Evolutionary conservation across 2,797 vertebrate genomes (phyloP), one percentile per base, ranked within the genome.

Genomic region (Anas acuta): DNA sequence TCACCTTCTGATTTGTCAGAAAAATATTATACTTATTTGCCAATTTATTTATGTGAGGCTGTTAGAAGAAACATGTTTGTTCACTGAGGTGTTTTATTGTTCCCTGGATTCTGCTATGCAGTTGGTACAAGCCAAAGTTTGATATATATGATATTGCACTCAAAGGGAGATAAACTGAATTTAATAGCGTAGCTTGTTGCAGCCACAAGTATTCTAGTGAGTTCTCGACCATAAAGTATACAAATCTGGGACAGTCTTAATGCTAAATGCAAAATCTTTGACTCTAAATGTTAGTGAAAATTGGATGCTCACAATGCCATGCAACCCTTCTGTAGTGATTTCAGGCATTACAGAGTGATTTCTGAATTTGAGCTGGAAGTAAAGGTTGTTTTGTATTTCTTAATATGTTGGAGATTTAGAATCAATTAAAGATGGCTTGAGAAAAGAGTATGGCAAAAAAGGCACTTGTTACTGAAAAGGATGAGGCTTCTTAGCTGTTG

Each of bases 281-380:
- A 33, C 47, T 66, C 19, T 79, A 43, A 70, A 87, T 13, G 17
- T 54, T 56, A 45, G 9, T 65, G 77, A 33, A 83, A 91, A 76
- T 37, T 58, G 17, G 19, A 5, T 0, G 0, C 19, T 69, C 6
- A 7, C 17, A 73, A 7, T 41, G 57, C 6, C 4, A 13, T 26
- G 13, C 2, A 3, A 57, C 85, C 26, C 56, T 11, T 30, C 32
- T 66, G 45, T 10, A 47, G 20, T 47, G 19, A 25, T 23, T 60
- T 90, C 51, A 73, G 60, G 13, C 4, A 12, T 15, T 54, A 64
- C 23, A 57, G 66, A 22, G 14, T 7, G 33, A 9, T 56, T 84
- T 47, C n/a, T 62, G 6, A 64, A n/a, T 32, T 81, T 70, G 41
- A 84, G 37, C 30, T 64, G 53, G 21, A 82, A 84, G 58, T 84